These are phyloP conservation scores for Heterodera schachtii DNA, from an alignment of 1,140 invertebrate species.

Conservation along the genomic window DNA sequence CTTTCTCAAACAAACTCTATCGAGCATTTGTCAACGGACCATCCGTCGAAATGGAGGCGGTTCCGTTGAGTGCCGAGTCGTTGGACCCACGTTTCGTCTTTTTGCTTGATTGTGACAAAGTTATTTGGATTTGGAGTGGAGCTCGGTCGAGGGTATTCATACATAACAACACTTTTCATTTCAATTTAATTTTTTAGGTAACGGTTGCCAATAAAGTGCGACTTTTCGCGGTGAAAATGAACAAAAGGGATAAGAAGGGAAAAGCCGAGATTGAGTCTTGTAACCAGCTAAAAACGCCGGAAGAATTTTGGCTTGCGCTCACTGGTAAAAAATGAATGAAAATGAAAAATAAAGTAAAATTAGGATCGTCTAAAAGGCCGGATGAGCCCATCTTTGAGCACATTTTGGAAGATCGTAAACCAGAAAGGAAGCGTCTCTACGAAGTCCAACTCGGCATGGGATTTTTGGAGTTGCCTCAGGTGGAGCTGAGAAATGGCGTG, in stretches of 20 bases:
- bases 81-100: conserved; percentile 90
- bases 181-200: conserved; percentile 42
- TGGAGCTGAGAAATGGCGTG: conserved; percentile 71
- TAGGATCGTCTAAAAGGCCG: conserved; percentile 31
- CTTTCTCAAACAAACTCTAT: conserved; percentile 74
- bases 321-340: conserved; percentile 38
- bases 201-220: conserved; percentile 67
- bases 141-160: conserved; percentile 79
- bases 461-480: conserved; percentile 95
- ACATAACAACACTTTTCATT: neutral
- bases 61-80: conserved; percentile 72
- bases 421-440: conserved; percentile 81
- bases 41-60: conserved; percentile 88
- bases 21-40: conserved; percentile 84
- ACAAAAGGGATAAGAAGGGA: conserved; percentile 96
- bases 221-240: conserved; percentile 94
- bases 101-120: conserved; percentile 82
- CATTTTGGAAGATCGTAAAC: conserved; percentile 78
- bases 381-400: conserved; percentile 72
- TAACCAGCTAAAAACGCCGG: conserved; percentile 78
- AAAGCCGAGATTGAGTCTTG: conserved; percentile 86
- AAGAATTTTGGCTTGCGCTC: conserved; percentile 77
- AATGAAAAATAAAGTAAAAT: neutral
- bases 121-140: conserved; percentile 88
- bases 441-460: conserved; percentile 95